Evolutionary conservation across 53 echinoderm and acorn worm genomes (phyloP).

Genomic region (Antedon mediterranea): DNA sequence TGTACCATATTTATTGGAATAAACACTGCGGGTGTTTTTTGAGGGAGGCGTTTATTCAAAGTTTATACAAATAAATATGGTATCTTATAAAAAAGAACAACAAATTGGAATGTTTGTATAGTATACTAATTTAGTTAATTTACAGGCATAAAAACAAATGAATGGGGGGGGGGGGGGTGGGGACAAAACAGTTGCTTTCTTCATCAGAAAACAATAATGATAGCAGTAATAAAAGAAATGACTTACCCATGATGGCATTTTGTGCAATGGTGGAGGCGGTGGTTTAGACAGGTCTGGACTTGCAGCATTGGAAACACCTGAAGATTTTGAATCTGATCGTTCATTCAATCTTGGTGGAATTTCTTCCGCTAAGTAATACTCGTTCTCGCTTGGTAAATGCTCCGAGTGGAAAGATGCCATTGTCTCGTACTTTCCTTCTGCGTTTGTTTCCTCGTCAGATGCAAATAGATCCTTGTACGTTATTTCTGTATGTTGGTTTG

Average conservation of each 20-base stretch:
- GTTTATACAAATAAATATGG: too few relatives aligned
- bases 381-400: background rate
- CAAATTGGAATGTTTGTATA: too few relatives aligned
- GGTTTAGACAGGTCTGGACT: conserved; percentile 1
- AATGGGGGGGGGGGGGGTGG: too few relatives aligned
- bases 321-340: background rate
- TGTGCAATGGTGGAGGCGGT: conserved; percentile 61
- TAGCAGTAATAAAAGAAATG: too few relatives aligned
- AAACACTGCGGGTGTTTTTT: too few relatives aligned
- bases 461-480: background rate
- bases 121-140: too few relatives aligned
- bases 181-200: too few relatives aligned
- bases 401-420: background rate
- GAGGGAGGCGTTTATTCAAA: too few relatives aligned
- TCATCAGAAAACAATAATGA: too few relatives aligned
- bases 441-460: background rate
- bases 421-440: background rate
- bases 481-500: background rate
- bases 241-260: conserved; percentile 60
- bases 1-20: too few relatives aligned
- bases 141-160: too few relatives aligned
- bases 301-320: background rate
- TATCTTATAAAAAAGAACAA: too few relatives aligned
- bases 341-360: background rate
- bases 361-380: background rate